phyloP scores from a whole-genome alignment of 2,113 vertebrate species.

The Mustelus asterias region DNA sequence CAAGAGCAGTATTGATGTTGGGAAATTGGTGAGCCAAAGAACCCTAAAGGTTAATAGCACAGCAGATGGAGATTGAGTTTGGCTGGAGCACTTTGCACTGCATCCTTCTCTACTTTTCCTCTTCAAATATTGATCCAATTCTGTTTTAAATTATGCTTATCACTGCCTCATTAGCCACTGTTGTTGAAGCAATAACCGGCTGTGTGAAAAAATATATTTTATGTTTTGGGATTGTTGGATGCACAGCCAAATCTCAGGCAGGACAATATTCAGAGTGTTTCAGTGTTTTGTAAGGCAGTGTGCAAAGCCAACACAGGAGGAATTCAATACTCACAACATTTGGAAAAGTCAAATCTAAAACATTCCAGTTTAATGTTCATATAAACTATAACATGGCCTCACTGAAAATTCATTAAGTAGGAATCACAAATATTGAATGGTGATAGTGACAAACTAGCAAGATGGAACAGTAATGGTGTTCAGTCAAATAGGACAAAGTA shows the following conservation, averaged over 20 bases:
- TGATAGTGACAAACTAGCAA: neutral
- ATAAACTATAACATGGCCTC: neutral
- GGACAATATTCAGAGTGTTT: neutral
- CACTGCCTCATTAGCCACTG: neutral
- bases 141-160: neutral
- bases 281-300: too few species aligned
- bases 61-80: neutral
- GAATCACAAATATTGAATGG: neutral
- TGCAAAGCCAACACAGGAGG: neutral
- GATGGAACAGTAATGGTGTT: neutral
- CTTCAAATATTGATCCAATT: neutral
- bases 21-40: neutral
- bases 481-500: conserved; percentile 44
- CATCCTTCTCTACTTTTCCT: neutral
- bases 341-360: neutral
- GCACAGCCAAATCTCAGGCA: neutral
- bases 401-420: neutral
- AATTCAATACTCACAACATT: neutral
- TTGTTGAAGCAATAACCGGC: neutral
- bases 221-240: neutral
- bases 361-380: neutral
- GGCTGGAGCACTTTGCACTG: neutral
- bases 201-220: neutral
- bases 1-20: neutral
- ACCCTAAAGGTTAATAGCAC: neutral